Percentiles rank a stretch among this genome's conserved stretches.
Evolutionary conservation across 2,113 vertebrate genomes (phyloP).

Genomic region (Riparia riparia): DNA sequence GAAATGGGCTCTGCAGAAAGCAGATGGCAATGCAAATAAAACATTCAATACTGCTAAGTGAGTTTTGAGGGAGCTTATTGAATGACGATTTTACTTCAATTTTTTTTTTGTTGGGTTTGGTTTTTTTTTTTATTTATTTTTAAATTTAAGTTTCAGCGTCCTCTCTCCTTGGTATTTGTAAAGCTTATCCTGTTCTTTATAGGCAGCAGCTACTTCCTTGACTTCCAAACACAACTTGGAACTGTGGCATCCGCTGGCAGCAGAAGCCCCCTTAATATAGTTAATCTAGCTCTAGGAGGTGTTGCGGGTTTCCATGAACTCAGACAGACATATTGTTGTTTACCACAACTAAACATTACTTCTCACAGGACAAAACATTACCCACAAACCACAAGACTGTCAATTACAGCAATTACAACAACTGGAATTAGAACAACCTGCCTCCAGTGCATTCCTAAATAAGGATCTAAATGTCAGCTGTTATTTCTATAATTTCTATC

Average conservation of each 20-base stretch:
- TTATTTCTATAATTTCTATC: neutral
- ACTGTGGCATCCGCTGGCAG: neutral
- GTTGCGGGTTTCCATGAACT: neutral
- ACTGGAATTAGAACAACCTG: neutral
- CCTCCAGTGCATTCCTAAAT: neutral
- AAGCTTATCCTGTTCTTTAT: neutral
- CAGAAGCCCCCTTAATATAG: neutral
- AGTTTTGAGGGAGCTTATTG: neutral
- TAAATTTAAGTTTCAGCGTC: neutral
- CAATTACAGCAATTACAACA: neutral
- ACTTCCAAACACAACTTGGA: neutral
- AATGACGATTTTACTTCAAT: neutral
- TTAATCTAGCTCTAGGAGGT: neutral
- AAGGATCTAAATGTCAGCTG: neutral
- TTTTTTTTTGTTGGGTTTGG: neutral
- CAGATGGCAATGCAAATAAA: neutral
- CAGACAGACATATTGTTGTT: neutral
- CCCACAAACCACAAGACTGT: neutral
- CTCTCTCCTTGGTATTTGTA: neutral
- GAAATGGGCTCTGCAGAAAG: neutral
- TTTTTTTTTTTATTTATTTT: neutral
- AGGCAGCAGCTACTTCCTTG: neutral
- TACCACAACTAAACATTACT: neutral
- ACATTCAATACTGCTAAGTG: neutral
- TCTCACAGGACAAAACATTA: neutral